Base-by-base conservation (phyloP, 2,113 vertebrate genomes). In the Muscicapa adusta region DNA sequence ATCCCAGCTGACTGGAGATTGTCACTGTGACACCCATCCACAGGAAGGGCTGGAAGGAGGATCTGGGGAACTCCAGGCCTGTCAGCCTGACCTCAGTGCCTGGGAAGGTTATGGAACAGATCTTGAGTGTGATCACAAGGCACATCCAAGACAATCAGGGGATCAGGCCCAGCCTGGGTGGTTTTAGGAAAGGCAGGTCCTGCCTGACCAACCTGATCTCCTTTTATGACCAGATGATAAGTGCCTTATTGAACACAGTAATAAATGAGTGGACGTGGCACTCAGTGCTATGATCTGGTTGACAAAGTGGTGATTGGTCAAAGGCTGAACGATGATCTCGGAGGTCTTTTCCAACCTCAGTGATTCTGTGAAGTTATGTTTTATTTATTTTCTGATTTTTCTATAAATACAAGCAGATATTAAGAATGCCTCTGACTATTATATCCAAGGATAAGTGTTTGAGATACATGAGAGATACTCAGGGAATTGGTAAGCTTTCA, bases 321-420 rank as follows among this genome's bases (percentile, higher is more conserved):
- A 16, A 75, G 47, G 53, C 22, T 75, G 29, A 51, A 60, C n/a
- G 0, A 25, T 74, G n/a, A 60, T 47, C 54, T 34, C 54, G 29
- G 25, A 89, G 47, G 40, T 61, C 29, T 89, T 82, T 68, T 68
- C 70, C 40, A 61, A 8, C 5, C 29, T 34, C 6, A 22, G 8
- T 19, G 18, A 47, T 48, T 53, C 53, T n/a, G 23, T 0, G 1
- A 48, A 43, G 47, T 73, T 60, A 74, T 18, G 28, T 40, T 73
- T 14, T 47, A 20, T 71, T 42, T 68, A 3, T 91, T 92, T 72
- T 65, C 50, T 75, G 61, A 40, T 48, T 88, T 85, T 76, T 58
- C 61, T 88, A 58, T 75, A 96, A 85, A 92, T 88, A 81, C 81
- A 76, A 40, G 18, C 33, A 82, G 51, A 54, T 80, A 61, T 81